Base-by-base conservation (phyloP, 2,888 invertebrate species). In the Prenolepis imparis region DNA sequence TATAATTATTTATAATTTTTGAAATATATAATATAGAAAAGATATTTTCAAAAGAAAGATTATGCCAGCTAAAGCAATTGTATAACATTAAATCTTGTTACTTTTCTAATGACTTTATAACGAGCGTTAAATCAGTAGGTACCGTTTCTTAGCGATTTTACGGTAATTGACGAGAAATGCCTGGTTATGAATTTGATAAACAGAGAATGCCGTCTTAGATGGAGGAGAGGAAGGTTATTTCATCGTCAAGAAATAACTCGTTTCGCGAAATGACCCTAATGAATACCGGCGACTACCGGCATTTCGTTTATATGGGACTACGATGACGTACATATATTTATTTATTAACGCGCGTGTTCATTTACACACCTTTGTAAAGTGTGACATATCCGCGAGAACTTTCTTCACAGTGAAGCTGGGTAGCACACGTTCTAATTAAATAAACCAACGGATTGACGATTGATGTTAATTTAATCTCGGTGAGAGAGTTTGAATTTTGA, bases 181-280 rank as follows among this genome's bases (percentile, higher is more conserved):
- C 11, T 21, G 36, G 32, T 52, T 36, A 36, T 63, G 11, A 15
- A 21, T 11, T 66, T 12, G 57, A 12, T 21, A 12, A 41, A 63
- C 4, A 41, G n/a, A 41, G n/a, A 44, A 44, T 41, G 6, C n/a
- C 5, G 41, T 41, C 39, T 61, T 61, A 32, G 36, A 4, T 21
- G 39, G 11, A 59, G 12, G 12, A 61, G 41, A 74, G 21, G 55
- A 70, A 8, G 1, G 1, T 55, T 41, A 21, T 44, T 74, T 61
- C 28, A 18, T 48, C 6, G 21, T 15, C 32, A 2, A 1, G 11
- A 28, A 28, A n/a, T 32, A 44, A 24, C 61, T 48, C 41, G 9
- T 74, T 44, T 73, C 21, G 24, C 39, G 15, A 63, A 63, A 32
- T 32, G 61, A 63, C 32, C 44, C 9, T 73, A 73, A 73, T 39